Percentiles rank a stretch among this genome's conserved stretches.
These are phyloP conservation scores for Calliopum simillimum DNA, from an alignment of 2,888 invertebrate genomes.

Conservation along the genomic window DNA sequence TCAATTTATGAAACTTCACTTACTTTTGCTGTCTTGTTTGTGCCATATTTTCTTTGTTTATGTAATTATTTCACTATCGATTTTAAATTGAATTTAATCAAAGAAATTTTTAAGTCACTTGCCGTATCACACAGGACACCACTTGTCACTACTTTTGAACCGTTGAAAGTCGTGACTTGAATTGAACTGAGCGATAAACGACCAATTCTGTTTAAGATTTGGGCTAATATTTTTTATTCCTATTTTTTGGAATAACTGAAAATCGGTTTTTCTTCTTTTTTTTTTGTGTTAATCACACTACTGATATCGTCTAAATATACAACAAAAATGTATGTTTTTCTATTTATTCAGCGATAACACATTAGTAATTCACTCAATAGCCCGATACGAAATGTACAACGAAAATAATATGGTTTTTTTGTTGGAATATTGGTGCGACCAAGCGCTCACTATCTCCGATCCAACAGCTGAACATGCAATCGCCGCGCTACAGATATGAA, in stretches of 20 bases:
- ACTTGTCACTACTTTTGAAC: slow-evolving; percentile 1
- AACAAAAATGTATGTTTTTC: background rate
- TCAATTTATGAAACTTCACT: background rate
- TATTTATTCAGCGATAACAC: slow-evolving; percentile 1
- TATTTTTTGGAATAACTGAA: too few species aligned
- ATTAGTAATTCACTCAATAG: background rate
- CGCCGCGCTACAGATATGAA: slow-evolving; percentile 5
- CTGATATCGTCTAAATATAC: slow-evolving; percentile 16
- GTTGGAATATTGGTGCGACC: background rate
- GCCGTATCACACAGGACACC: background rate
- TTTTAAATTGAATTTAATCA: too few species aligned
- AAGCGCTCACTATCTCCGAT: slow-evolving; percentile 25
- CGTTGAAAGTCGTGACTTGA: background rate
- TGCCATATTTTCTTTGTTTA: slow-evolving; percentile 8
- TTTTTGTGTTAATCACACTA: slow-evolving; percentile 2
- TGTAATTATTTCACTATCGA: too few species aligned
- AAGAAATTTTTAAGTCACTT: too few species aligned
- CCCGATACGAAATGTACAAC: background rate
- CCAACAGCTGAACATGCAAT: background rate
- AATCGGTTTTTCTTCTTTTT: background rate
- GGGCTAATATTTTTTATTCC: too few species aligned
- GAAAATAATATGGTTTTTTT: background rate
- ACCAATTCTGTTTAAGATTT: background rate
- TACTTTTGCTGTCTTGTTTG: background rate
- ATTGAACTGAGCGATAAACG: background rate